phyloP scores from a whole-genome alignment of 2,888 invertebrate species.

The Platycnemis pennipes region DNA sequence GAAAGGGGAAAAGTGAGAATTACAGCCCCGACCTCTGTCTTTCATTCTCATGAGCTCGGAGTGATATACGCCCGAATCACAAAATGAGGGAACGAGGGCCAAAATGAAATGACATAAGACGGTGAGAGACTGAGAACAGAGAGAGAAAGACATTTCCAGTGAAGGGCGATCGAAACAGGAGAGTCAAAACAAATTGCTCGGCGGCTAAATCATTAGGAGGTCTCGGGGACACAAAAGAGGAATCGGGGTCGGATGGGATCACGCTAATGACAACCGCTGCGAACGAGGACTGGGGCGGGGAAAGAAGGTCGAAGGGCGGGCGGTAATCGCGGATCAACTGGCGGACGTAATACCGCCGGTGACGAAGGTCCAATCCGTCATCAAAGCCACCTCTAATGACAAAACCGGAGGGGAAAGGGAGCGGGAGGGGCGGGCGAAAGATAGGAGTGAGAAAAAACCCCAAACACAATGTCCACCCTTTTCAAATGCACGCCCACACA shows the following conservation, averaged over 20 bases:
- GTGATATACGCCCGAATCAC: no score
- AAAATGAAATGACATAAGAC: not conserved
- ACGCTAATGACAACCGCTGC: not conserved
- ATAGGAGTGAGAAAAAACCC: not conserved
- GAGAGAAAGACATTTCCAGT: not conserved
- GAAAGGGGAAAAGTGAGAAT: no score
- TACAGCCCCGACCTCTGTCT: no score
- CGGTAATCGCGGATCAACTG: conserved; percentile 18
- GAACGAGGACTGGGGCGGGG: no score
- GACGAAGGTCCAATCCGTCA: conserved; percentile 32
- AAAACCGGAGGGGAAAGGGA: not conserved
- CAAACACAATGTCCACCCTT: not conserved
- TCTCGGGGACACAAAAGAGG: not conserved
- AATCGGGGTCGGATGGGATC: not conserved
- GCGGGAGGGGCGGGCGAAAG: not conserved
- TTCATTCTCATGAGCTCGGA: no score
- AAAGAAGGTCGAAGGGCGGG: not conserved
- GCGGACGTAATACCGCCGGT: conserved; percentile 31
- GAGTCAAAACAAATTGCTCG: conserved; percentile 18
- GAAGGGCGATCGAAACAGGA: not conserved
- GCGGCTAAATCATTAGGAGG: not conserved
- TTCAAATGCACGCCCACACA: not conserved
- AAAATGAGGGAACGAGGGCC: no score
- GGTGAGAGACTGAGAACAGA: not conserved
- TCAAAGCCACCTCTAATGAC: conserved; percentile 18